Evolutionary conservation across 1,140 invertebrate genomes (phyloP).

Genomic region (Drosophila mayri): DNA sequence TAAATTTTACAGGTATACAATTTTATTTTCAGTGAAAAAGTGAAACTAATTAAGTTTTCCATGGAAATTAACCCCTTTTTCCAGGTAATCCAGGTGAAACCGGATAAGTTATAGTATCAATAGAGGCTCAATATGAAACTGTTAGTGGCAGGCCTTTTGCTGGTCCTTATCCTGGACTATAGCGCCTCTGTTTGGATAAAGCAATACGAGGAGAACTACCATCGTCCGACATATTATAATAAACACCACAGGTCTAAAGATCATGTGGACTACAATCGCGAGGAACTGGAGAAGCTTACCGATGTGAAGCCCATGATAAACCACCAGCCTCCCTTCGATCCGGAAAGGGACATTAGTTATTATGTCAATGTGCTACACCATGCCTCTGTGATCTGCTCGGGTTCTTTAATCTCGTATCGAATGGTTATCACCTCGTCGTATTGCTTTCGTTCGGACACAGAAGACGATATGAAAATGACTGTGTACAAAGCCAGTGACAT

Average conservation of each 20-base stretch:
- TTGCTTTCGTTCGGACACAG: slow-evolving; percentile 20
- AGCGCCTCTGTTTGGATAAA: slow-evolving; percentile 34
- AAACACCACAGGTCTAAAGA: background rate
- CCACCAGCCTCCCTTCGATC: slow-evolving; percentile 6
- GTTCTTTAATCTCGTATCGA: slow-evolving; percentile 39
- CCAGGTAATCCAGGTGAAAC: background rate
- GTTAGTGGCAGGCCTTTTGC: background rate
- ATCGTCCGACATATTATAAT: slow-evolving; percentile 57
- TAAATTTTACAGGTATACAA: too few relatives aligned
- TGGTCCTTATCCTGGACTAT: background rate
- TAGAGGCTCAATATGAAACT: slow-evolving; percentile 11
- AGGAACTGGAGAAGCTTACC: slow-evolving; percentile 8
- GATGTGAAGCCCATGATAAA: fast-evolving
- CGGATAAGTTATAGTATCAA: background rate
- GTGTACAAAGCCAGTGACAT: slow-evolving; percentile 36
- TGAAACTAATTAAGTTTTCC: slow-evolving; percentile 21
- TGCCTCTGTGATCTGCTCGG: slow-evolving; percentile 46
- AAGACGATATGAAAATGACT: background rate
- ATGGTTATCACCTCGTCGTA: slow-evolving; percentile 53
- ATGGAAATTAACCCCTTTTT: background rate
- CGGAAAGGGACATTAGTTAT: slow-evolving; percentile 10
- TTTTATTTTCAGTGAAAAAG: slow-evolving; percentile 2
- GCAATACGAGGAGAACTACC: slow-evolving; percentile 42
- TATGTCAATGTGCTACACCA: slow-evolving; percentile 47
- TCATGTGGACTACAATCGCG: slow-evolving; percentile 51